Base-by-base conservation (phyloP, 2,113 vertebrate genomes). In the Sapayoa aenigma region DNA sequence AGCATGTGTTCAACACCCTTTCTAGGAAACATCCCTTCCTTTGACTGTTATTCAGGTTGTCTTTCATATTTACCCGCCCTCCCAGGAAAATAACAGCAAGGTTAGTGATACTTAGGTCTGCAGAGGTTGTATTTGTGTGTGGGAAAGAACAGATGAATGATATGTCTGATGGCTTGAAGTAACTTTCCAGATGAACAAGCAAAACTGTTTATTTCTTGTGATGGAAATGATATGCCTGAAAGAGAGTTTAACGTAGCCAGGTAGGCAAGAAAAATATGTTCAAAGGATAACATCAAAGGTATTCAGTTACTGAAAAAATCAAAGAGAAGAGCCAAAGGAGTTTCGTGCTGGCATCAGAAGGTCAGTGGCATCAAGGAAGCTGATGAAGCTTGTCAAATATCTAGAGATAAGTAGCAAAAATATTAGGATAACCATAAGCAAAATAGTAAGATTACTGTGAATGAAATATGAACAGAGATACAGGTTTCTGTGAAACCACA, bases 201-300 rank as follows among this genome's bases (percentile, higher is more conserved):
- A 88, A 82, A 93, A 83, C 4, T 11, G 8, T 47, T 4, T 27
- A 4, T 74, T 81, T 90, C 42, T 77, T 71, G 19, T 35, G 59
- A 71, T 74, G 25, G 80, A 78, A 90, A 72, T 81, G 1, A 27
- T 67, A 33, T 92, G 27, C 56, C 52, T 81, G 42, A 78, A 94
- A 90, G 23, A 81, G 27, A 74, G 84, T 59, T 77, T 94, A 89
- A 63, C 21, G 18, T 27, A 58, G 39, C 16, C 68, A 84, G 35
- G 73, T 93, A 75, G 76, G n/a, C 37, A 93, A 89, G 59, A 87
- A 96, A 92, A 90, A 84, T 67, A 58, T 30, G 39, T 95, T 89
- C 80, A 81, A 94, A 94, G 65, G 47, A 12, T 63, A 72, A 67
- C 50, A 90, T 94, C 79, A 93, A 89, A 92, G 63, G 18, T 81